Evolutionary conservation across 2,797 vertebrate species (phyloP).

Genomic region (Petrocephalus sullivani): DNA sequence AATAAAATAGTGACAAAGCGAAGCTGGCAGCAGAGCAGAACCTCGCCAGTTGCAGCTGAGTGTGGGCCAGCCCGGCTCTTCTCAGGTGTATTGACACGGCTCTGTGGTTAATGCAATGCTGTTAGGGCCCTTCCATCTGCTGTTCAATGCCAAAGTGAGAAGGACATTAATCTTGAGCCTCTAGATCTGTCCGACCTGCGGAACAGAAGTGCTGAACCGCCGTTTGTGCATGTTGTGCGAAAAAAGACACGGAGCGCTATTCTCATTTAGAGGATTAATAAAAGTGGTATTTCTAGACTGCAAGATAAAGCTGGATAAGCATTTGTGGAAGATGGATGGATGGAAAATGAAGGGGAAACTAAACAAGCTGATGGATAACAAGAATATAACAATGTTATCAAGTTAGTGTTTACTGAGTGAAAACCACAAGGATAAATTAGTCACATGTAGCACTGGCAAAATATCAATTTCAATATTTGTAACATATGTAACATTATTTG

Average conservation of each 20-base stretch:
- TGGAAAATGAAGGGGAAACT: not conserved
- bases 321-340: not conserved
- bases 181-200: not conserved
- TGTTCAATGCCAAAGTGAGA: conserved; percentile 2
- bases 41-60: not conserved
- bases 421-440: not conserved
- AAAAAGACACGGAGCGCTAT: not conserved
- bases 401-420: not conserved
- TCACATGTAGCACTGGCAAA: not conserved
- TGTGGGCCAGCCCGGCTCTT: not conserved
- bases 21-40: not conserved
- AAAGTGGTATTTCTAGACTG: not conserved
- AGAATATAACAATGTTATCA: not conserved
- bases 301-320: not conserved
- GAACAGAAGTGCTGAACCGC: not conserved
- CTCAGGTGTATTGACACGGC: conserved; percentile 4
- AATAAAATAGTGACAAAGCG: not conserved
- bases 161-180: conserved; percentile 4
- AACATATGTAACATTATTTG: not conserved
- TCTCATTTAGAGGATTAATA: not conserved
- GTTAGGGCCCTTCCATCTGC: not conserved
- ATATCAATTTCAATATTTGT: not conserved
- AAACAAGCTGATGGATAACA: not conserved
- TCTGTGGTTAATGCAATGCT: not conserved
- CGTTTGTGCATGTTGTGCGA: not conserved